A percentile compares a stretch with the other conserved stretches of the same genome.
Evolutionary conservation across 2,113 vertebrate genomes (phyloP).

Genomic region (Microtus montanus): DNA sequence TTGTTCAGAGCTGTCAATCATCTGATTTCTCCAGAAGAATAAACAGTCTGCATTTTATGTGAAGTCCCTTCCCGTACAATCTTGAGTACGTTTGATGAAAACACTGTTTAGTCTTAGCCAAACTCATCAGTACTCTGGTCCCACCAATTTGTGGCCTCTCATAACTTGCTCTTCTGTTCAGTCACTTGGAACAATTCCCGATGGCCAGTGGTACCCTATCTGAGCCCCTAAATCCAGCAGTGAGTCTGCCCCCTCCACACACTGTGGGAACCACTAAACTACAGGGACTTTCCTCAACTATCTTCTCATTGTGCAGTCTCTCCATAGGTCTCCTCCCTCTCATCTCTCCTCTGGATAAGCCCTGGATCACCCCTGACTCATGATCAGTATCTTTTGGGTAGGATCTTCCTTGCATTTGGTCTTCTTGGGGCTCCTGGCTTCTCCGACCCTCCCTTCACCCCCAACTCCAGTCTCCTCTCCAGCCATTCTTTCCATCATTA

Average conservation of each 20-base stretch:
- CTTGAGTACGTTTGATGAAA: background rate
- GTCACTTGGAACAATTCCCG: background rate
- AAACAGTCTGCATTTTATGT: background rate
- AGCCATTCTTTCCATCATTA: no score
- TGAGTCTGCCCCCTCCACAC: accelerated
- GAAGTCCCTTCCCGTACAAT: background rate
- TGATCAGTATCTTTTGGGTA: background rate
- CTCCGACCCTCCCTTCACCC: background rate
- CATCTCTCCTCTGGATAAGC: background rate
- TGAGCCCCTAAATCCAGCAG: background rate
- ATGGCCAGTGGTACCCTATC: background rate
- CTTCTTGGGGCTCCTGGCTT: background rate
- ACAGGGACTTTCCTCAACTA: accelerated
- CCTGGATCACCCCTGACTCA: background rate
- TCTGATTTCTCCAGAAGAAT: background rate
- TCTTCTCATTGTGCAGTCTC: background rate
- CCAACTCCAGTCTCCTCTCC: no score
- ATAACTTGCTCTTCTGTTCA: accelerated
- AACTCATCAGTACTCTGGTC: background rate
- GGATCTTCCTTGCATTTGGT: background rate
- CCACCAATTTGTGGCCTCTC: background rate
- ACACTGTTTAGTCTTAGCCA: background rate
- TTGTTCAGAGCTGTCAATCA: background rate
- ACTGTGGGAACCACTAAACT: no score
- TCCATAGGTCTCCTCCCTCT: accelerated